A percentile compares a stretch with the other conserved stretches of the same genome.
Evolutionary conservation across 2,797 vertebrate species (phyloP).

Genomic region (Amblyopsis hoosieri): DNA sequence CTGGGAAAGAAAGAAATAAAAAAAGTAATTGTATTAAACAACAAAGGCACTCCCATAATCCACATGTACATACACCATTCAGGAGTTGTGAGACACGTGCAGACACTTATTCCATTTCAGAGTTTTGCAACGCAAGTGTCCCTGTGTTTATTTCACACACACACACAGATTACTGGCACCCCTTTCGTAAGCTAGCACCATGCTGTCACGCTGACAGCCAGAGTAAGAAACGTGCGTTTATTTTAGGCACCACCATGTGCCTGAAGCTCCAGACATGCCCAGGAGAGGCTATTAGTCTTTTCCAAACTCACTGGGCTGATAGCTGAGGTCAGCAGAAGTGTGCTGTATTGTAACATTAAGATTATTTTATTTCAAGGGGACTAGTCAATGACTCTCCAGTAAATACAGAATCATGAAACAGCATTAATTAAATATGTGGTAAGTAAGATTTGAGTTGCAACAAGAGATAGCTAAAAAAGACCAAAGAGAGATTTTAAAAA

Average conservation of each 20-base stretch:
- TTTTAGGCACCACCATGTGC: conserved; percentile 55
- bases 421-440: background rate
- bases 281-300: conserved; percentile 17
- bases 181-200: conserved; percentile 12
- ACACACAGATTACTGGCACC: conserved; percentile 11
- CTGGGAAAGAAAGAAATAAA: background rate
- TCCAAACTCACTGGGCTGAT: conserved; percentile 31
- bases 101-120: conserved; percentile 2
- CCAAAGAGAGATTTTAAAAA: no score
- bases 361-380: conserved; percentile 4
- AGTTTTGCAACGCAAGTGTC: conserved; percentile 7
- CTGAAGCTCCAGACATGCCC: conserved; percentile 15
- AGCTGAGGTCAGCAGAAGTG: conserved; percentile 15
- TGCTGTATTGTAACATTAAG: conserved; percentile 4
- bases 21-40: background rate
- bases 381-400: conserved; percentile 13
- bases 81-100: no score
- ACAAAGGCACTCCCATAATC: no score
- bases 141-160: conserved; percentile 17
- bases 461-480: no score
- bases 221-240: conserved; percentile 44
- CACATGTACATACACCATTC: background rate
- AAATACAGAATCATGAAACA: conserved; percentile 12
- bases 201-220: conserved; percentile 20
- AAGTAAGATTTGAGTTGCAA: no score